Conservation (phyloP, 2,797 vertebrate species). For the Tragopan temminckii region DNA sequence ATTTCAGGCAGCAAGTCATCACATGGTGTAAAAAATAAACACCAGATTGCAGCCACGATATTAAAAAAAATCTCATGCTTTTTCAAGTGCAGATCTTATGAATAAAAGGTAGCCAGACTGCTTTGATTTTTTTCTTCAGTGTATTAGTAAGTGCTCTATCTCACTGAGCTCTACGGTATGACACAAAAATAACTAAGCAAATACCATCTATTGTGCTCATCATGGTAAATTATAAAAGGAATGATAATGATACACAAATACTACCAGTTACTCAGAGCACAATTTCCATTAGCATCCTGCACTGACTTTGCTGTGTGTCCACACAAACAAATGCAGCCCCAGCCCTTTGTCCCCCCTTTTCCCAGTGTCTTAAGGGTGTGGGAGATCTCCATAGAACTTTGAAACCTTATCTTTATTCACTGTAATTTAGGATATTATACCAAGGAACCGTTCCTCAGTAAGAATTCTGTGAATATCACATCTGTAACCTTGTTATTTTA, state of each 20-base stretch:
- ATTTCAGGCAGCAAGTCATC: constrained; percentile 59
- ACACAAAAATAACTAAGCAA: constrained; percentile 26
- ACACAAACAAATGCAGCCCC: background rate
- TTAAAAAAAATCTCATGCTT: background rate
- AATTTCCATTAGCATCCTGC: background rate
- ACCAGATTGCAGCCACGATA: constrained; percentile 69
- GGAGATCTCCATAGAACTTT: background rate
- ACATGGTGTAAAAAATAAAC: constrained; percentile 65
- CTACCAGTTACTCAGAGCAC: background rate
- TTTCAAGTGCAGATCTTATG: constrained; percentile 26
- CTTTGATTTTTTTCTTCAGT: background rate
- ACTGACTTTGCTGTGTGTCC: background rate
- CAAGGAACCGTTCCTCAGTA: background rate
- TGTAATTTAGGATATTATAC: constrained; percentile 4
- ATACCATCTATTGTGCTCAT: constrained; percentile 6
- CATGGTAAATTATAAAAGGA: background rate
- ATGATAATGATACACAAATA: background rate
- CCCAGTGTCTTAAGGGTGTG: background rate
- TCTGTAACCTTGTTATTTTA: constrained; percentile 21
- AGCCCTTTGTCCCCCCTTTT: background rate
- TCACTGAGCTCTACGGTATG: background rate
- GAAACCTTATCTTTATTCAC: background rate
- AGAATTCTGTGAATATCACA: background rate
- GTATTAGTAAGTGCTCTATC: background rate
- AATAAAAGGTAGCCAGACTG: constrained; percentile 40